Percentiles rank a stretch among this genome's conserved stretches.
phyloP scores from a whole-genome alignment of 2,113 vertebrate genomes.

The Bucco capensis region DNA sequence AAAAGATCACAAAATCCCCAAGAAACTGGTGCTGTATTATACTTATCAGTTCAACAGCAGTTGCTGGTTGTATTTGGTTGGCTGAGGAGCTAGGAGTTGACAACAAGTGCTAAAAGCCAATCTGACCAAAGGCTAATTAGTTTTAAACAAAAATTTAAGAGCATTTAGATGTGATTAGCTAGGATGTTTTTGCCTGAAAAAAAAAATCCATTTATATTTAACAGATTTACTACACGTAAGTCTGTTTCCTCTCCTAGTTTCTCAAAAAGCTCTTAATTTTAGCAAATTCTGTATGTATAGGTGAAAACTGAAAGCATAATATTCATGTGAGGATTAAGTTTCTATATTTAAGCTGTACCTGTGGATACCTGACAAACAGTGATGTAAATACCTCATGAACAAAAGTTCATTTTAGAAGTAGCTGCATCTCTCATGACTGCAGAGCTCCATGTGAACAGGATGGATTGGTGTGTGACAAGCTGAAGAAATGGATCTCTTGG shows the following conservation, averaged over 20 bases:
- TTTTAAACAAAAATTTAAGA: not conserved
- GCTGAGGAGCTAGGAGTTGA: not conserved
- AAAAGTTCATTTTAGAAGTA: not conserved
- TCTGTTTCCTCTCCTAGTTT: not conserved
- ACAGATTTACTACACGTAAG: not conserved
- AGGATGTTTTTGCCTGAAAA: not conserved
- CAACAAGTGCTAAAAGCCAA: not conserved
- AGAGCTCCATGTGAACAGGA: not conserved
- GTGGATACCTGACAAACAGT: not conserved
- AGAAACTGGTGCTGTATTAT: not conserved
- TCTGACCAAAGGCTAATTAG: not conserved
- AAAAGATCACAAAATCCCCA: not conserved
- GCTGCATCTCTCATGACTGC: not conserved
- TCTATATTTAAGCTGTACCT: not conserved
- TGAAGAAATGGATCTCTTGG: not conserved
- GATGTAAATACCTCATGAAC: not conserved
- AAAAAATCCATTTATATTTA: not conserved
- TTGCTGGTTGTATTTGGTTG: not conserved
- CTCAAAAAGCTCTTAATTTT: not conserved
- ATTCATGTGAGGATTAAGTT: not conserved
- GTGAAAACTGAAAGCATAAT: not conserved
- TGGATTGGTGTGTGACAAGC: not conserved
- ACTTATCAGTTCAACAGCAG: not conserved
- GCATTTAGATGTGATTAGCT: not conserved
- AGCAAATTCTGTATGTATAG: not conserved